phyloP scores from a whole-genome alignment of 2,113 vertebrate species.

The Cricetomys ansorgei region DNA sequence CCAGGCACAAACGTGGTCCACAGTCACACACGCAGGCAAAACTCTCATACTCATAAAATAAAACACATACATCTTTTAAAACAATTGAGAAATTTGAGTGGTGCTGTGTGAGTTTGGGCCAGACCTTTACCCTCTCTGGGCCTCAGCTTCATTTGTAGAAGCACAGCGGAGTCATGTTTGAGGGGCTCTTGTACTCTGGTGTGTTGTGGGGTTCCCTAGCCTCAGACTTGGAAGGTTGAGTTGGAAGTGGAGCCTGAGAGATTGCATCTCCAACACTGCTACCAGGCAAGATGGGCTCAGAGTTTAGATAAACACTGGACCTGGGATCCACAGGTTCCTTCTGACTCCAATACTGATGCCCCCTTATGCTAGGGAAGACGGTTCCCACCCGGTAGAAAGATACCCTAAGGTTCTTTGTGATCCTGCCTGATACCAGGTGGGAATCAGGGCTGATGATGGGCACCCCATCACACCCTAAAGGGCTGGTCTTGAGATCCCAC shows the following conservation, averaged over 20 bases:
- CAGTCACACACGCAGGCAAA: not conserved
- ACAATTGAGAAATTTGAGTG: not conserved
- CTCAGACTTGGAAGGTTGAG: not conserved
- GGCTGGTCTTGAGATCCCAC: not conserved
- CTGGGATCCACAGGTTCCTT: not conserved
- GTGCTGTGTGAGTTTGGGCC: not conserved
- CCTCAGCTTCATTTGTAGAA: constrained; percentile 7
- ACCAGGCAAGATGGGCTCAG: no score
- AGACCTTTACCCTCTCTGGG: not conserved
- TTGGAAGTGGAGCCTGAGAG: not conserved
- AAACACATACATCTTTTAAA: not conserved
- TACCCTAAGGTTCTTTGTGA: not conserved
- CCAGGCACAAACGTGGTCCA: not conserved
- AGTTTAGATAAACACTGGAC: not conserved
- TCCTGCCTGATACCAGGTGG: not conserved
- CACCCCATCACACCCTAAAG: not conserved
- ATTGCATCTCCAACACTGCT: not conserved
- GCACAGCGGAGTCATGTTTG: not conserved
- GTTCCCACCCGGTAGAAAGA: not conserved
- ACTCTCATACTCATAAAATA: not conserved
- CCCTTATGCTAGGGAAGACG: not conserved
- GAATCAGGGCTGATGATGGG: not conserved
- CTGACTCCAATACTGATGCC: not conserved
- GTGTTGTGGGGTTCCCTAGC: not conserved
- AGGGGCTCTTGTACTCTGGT: not conserved